These are phyloP conservation scores for Elmis aenea DNA, from an alignment of 2,888 invertebrate species.

Conservation along the genomic window DNA sequence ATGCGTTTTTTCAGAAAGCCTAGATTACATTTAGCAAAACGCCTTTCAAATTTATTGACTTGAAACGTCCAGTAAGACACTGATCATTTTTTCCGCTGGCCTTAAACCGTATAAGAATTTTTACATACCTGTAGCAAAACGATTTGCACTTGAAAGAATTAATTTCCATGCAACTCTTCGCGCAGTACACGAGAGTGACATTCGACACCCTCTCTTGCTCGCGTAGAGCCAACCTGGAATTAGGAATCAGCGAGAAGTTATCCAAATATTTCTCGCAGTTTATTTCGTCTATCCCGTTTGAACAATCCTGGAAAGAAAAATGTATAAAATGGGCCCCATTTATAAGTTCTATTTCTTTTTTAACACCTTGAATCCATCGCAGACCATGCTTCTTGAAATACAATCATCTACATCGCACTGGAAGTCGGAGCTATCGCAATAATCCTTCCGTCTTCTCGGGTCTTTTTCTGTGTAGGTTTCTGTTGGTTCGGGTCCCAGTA, in stretches of 20 bases:
- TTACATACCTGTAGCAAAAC: slow-evolving; percentile 53
- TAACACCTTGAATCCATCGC: slow-evolving; percentile 52
- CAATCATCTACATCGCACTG: slow-evolving; percentile 45
- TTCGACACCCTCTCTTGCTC: slow-evolving; percentile 55
- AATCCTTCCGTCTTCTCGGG: slow-evolving; percentile 1
- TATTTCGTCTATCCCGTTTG: slow-evolving; percentile 53
- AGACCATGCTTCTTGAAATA: slow-evolving; percentile 51
- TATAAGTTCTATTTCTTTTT: neutral
- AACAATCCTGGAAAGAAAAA: slow-evolving; percentile 49
- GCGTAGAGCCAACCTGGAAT: slow-evolving; percentile 47
- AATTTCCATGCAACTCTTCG: slow-evolving; percentile 51
- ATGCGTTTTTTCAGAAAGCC: too few species aligned
- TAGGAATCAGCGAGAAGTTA: slow-evolving; percentile 44
- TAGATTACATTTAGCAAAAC: too few species aligned
- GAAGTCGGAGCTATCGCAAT: slow-evolving; percentile 9
- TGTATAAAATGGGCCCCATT: neutral
- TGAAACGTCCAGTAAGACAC: too few species aligned
- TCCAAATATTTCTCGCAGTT: slow-evolving; percentile 48
- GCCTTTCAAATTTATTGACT: too few species aligned
- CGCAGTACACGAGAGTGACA: slow-evolving; percentile 53
- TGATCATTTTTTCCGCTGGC: too few species aligned
- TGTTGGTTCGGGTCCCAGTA: slow-evolving; percentile 11
- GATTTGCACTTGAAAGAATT: slow-evolving; percentile 55
- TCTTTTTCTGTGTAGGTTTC: slow-evolving; percentile 15
- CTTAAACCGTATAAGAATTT: too few species aligned